Base-by-base conservation (phyloP, 2,888 invertebrate genomes). In the Nomada goodeniana region DNA sequence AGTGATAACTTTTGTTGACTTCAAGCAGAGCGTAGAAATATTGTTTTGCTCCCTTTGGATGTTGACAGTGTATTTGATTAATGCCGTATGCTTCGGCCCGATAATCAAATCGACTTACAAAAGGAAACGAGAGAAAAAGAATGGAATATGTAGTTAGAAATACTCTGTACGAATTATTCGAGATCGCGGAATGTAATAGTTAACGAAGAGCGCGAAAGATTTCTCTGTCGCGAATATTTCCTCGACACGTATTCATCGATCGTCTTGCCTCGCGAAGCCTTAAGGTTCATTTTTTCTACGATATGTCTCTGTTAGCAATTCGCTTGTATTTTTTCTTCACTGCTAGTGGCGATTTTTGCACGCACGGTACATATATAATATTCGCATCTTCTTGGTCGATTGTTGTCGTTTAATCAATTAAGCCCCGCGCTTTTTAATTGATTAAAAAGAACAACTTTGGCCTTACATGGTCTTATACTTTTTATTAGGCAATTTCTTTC, bases 241-340 rank as follows among this genome's bases (percentile, higher is more conserved):
- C 50, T 68, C 53, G 60, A 74, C 72, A 67, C 76, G 81, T 81
- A 71, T 67, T 67, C 80, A 72, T 80, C 77, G 83, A 78, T 61
- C 75, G 71, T 79, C 79, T 71, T 82, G 70, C 44, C 60, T 75
- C 55, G 36, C 29, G 47, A 72, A 73, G 83, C 83, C 74, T 76
- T 79, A 85, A 71, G n/a, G 42, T 79, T 55, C 59, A 61, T 73
- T 60, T 84, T 84, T 84, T 76, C 61, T 82, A 72, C 74, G 67
- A 82, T 79, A 36, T 1, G 69, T 74, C 70, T 76, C 77, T 68
- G 74, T 57, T 79, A 73, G 63, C 57, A 61, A 74, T 70, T 81
- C 52, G 69, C 75, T 78, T 84, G 61, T 78, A 59, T 71, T 59
- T 36, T 18, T 18, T 36, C n/a, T 5, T n/a, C 18, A 36, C 36